Evolutionary conservation across 2,113 vertebrate species (phyloP).

Genomic region (Onychorhynchus coronatus): DNA sequence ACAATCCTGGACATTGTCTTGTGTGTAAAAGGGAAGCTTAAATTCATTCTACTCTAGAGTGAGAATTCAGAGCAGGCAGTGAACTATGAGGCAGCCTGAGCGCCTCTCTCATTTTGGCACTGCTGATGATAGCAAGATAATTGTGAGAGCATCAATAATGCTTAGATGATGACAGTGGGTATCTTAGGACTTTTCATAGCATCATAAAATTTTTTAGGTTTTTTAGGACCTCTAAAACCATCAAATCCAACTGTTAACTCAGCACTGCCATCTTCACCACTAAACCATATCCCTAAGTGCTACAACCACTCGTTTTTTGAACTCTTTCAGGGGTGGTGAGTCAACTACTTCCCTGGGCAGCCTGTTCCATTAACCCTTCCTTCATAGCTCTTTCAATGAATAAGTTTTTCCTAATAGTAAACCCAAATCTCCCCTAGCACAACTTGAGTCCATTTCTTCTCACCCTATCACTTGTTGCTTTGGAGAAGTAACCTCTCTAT

Average conservation of each 20-base stretch:
- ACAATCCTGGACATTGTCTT: neutral
- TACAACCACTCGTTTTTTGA: accelerated
- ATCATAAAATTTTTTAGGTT: neutral
- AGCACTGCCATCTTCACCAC: neutral
- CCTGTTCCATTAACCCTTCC: neutral
- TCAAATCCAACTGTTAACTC: neutral
- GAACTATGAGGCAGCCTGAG: neutral
- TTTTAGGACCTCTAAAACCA: neutral
- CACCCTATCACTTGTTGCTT: neutral
- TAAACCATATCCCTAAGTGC: neutral
- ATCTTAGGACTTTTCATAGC: neutral
- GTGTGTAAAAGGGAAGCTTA: neutral
- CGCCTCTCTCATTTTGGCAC: neutral
- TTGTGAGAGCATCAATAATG: neutral
- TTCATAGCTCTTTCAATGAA: neutral
- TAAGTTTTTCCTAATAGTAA: neutral
- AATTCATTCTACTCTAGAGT: neutral
- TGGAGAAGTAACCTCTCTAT: neutral
- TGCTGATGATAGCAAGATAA: neutral
- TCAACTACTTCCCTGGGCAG: neutral
- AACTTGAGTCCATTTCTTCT: neutral
- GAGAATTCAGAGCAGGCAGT: neutral
- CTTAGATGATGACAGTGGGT: neutral
- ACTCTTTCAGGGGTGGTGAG: neutral
- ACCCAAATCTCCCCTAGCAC: neutral